phyloP scores from a whole-genome alignment of 2,888 invertebrate species.

The Malacosoma neustria region DNA sequence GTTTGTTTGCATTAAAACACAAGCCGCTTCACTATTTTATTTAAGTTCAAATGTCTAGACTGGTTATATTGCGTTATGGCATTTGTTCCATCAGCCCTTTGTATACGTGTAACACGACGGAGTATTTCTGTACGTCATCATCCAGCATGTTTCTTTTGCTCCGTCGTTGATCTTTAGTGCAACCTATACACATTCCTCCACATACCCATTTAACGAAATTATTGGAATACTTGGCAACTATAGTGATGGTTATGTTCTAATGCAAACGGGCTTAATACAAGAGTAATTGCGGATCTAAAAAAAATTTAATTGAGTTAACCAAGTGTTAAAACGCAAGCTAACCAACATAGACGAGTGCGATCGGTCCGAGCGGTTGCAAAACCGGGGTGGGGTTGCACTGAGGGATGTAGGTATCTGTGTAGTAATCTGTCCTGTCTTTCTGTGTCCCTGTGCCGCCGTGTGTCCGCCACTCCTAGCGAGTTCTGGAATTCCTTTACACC shows the following conservation, averaged over 20 bases:
- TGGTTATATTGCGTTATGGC: constrained; percentile 75
- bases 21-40: constrained; percentile 74
- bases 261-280: constrained; percentile 69
- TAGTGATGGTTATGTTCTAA: constrained; percentile 68
- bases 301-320: constrained; percentile 31
- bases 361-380: constrained; percentile 59
- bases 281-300: constrained; percentile 30
- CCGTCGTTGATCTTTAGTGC: constrained; percentile 43
- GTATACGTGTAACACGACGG: constrained; percentile 37
- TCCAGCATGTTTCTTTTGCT: constrained; percentile 48
- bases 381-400: constrained; percentile 73
- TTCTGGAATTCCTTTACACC: constrained; percentile 99
- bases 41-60: constrained; percentile 69
- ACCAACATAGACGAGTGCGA: constrained; percentile 68
- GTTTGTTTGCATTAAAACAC: constrained; percentile 76
- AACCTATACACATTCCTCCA: constrained; percentile 26
- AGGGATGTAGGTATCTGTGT: constrained; percentile 76
- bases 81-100: constrained; percentile 58
- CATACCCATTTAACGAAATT: not conserved
- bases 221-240: constrained; percentile 10
- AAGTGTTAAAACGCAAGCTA: constrained; percentile 72
- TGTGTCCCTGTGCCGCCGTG: constrained; percentile 82
- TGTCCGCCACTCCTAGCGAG: constrained; percentile 91
- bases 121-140: constrained; percentile 42
- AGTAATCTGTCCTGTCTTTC: constrained; percentile 78